phyloP scores from a whole-genome alignment of 1,140 invertebrate species.

The Lethrus apterus region DNA sequence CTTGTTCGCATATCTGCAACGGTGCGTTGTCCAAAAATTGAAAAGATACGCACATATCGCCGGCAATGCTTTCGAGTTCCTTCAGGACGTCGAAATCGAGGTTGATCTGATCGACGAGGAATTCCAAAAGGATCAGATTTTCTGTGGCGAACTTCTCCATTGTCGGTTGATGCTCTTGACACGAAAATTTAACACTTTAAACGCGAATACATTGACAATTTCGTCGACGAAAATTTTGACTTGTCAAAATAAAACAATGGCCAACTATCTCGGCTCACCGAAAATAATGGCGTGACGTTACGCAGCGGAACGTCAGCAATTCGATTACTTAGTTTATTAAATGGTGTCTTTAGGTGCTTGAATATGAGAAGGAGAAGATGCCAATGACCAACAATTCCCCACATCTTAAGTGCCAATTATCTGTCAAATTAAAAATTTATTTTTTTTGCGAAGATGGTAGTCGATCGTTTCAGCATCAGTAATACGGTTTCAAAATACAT shows the following conservation, averaged over 20 bases:
- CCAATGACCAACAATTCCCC: no score
- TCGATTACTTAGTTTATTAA: no score
- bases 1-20: slow-evolving; percentile 49
- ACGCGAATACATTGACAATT: slow-evolving; percentile 27
- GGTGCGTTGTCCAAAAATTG: slow-evolving; percentile 45
- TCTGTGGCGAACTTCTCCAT: slow-evolving; percentile 46
- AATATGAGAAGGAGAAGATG: no score
- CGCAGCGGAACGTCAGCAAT: no score
- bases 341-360: no score
- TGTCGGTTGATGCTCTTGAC: slow-evolving; percentile 27
- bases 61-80: slow-evolving; percentile 29
- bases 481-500: no score
- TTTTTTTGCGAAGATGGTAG: no score
- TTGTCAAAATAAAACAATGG: slow-evolving; percentile 7
- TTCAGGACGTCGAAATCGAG: slow-evolving; percentile 29
- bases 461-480: no score
- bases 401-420: no score
- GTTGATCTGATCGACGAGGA: slow-evolving; percentile 47
- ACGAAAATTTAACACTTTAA: slow-evolving; percentile 15
- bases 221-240: slow-evolving; percentile 16
- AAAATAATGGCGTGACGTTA: no score
- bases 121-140: slow-evolving; percentile 49
- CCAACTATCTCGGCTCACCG: no score
- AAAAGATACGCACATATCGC: slow-evolving; percentile 46
- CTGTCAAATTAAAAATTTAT: no score